Conservation (phyloP, 2,797 vertebrate genomes). For the Moxostoma hubbsi region DNA sequence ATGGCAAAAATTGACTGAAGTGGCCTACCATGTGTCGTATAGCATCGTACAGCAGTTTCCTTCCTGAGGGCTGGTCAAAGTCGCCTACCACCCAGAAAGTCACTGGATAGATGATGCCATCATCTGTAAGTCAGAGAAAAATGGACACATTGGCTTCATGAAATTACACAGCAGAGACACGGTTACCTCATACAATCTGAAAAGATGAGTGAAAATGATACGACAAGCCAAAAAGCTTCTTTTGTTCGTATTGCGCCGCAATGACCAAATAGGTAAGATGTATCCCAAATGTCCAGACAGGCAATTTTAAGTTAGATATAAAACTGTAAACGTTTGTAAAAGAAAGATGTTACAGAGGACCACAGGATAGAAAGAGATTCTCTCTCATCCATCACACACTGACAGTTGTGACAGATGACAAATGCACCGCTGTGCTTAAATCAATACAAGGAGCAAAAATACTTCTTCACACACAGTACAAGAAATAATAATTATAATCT, state of each 20-base stretch:
- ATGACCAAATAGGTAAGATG: slow-evolving; percentile 41
- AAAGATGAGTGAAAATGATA: slow-evolving; percentile 30
- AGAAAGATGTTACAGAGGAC: slow-evolving; percentile 23
- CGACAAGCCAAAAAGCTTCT: slow-evolving; percentile 4
- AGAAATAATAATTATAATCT: not conserved
- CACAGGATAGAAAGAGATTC: slow-evolving; percentile 31
- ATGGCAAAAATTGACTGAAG: not conserved
- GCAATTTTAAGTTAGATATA: slow-evolving; percentile 41
- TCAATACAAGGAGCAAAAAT: slow-evolving; percentile 31
- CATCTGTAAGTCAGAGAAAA: slow-evolving; percentile 76
- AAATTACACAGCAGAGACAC: slow-evolving; percentile 1
- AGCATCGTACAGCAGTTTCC: slow-evolving; percentile 93
- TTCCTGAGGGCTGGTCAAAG: slow-evolving; percentile 90
- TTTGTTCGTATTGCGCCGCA: not conserved
- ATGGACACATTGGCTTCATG: slow-evolving; percentile 1
- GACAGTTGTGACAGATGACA: slow-evolving; percentile 47
- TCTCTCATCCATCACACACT: slow-evolving; percentile 47
- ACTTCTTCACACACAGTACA: slow-evolving; percentile 22
- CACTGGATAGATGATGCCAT: slow-evolving; percentile 92
- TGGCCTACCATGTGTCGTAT: slow-evolving; percentile 91
- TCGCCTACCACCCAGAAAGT: slow-evolving; percentile 98
- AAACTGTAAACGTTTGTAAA: slow-evolving; percentile 42
- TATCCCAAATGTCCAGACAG: slow-evolving; percentile 28
- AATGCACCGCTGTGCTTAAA: slow-evolving; percentile 43
- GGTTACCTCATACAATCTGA: slow-evolving; percentile 20